A percentile compares a stretch with the other conserved stretches of the same genome.
Evolutionary conservation across 2,113 vertebrate genomes (phyloP).

Genomic region (Pundamilia nyererei): DNA sequence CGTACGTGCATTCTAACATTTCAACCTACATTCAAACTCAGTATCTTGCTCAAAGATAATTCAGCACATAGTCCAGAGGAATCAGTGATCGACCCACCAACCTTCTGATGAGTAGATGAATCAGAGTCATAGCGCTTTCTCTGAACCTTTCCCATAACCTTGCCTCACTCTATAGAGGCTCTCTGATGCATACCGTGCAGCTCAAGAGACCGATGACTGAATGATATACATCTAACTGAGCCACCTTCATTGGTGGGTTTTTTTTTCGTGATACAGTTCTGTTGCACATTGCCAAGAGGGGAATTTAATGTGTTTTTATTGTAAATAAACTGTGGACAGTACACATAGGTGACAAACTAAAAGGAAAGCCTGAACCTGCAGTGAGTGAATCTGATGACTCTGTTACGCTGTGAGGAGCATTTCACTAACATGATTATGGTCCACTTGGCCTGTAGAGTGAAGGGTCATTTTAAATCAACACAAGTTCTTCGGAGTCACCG

Average conservation of each 20-base stretch:
- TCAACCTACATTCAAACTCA: neutral
- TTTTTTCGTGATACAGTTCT: neutral
- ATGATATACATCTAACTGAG: neutral
- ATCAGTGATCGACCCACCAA: neutral
- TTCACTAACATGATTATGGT: neutral
- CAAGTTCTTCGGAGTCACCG: neutral
- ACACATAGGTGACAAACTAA: neutral
- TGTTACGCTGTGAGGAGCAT: neutral
- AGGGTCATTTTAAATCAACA: neutral
- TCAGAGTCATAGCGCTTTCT: neutral
- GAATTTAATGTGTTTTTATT: neutral
- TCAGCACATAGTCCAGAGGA: neutral
- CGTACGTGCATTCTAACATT: accelerated
- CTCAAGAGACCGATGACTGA: neutral
- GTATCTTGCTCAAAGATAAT: neutral
- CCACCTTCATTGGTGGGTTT: neutral
- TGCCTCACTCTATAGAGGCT: neutral
- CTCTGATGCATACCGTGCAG: neutral
- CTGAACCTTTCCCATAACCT: neutral
- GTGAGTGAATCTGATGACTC: neutral
- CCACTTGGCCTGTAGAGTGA: neutral
- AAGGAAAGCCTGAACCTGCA: neutral
- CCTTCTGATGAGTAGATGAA: neutral
- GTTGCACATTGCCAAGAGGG: neutral
- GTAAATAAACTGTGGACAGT: neutral